Evolutionary conservation across 2,888 invertebrate genomes (phyloP), one percentile per base, ranked within the genome.

Genomic region (Erebia ligea): DNA sequence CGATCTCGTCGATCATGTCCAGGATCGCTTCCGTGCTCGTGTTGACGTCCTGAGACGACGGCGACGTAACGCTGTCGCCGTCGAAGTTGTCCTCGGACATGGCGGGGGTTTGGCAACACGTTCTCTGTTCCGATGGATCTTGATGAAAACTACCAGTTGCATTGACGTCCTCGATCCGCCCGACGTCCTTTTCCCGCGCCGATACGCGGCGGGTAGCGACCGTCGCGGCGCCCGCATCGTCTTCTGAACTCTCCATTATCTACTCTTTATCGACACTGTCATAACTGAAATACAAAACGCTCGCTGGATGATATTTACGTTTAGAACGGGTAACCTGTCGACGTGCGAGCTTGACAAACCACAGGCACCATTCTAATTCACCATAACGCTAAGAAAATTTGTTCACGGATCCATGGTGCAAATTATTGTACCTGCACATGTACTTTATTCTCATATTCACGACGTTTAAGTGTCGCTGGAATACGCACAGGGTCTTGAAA

Each of bases 201-300:
- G 92, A 86, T 87, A 85, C 86, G 84, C 90, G 90, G 91, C 92
- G 89, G 92, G 92, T 91, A 90, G 92, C 91, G 87, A 84, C 90
- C 85, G 89, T 88, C 87, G 92, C 90, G 89, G 89, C 85, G 84
- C 93, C 93, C 91, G 93, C 92, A 93, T 94, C 93, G 84, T 94
- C 93, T 89, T 94, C 93, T 81, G 91, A 89, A 86, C 92, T 89
- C 91, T 94, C 93, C 93, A 94, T 94, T 93, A 94, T 94, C 93
- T 94, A 92, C 91, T 90, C 82, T 91, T 91, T 89, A 87, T 87
- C 89, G 86, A 89, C 86, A 87, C 91, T 89, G 89, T 86, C 92
- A 92, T 92, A 92, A 90, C 93, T 93, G 90, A 91, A 94, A 93
- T 90, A 86, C 83, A 89, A 93, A 92, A 90, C 88, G 84, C 88